Evolutionary conservation across 2,113 vertebrate species (phyloP).

Genomic region (Panurus biarmicus): DNA sequence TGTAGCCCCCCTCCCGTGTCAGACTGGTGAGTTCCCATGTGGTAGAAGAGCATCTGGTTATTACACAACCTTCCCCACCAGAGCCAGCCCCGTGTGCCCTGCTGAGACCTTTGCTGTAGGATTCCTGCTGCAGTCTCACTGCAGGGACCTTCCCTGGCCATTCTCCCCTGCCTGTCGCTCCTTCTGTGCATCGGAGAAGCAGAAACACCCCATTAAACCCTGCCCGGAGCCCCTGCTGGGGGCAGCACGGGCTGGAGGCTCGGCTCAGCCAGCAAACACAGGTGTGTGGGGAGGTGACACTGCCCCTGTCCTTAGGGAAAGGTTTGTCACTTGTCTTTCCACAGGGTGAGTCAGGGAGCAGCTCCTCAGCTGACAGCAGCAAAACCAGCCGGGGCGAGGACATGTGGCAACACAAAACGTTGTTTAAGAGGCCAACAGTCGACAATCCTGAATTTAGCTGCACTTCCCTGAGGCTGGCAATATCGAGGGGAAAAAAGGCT

Average conservation of each 20-base stretch:
- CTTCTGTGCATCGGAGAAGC: background rate
- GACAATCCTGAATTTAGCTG: background rate
- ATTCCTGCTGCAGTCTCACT: background rate
- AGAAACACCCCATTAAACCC: rapidly evolving
- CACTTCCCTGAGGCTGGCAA: background rate
- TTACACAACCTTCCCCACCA: background rate
- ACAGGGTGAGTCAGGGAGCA: background rate
- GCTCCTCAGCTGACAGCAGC: constrained; percentile 14
- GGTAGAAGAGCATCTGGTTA: constrained; percentile 5
- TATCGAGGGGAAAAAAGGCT: background rate
- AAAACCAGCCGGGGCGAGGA: background rate
- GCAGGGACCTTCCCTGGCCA: background rate
- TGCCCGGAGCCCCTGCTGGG: background rate
- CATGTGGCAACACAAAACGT: background rate
- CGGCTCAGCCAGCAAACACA: background rate
- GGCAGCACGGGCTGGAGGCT: background rate
- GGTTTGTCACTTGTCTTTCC: background rate
- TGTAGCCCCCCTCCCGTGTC: background rate
- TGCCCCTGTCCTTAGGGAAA: background rate
- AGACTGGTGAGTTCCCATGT: background rate
- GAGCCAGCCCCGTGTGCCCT: background rate
- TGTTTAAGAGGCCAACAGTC: background rate
- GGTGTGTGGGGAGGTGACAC: background rate
- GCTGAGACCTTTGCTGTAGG: background rate
- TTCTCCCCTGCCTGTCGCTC: background rate